A percentile compares a stretch with the other conserved stretches of the same genome.
phyloP scores from a whole-genome alignment of 2,888 invertebrate species.

The Stegophylla sp. region DNA sequence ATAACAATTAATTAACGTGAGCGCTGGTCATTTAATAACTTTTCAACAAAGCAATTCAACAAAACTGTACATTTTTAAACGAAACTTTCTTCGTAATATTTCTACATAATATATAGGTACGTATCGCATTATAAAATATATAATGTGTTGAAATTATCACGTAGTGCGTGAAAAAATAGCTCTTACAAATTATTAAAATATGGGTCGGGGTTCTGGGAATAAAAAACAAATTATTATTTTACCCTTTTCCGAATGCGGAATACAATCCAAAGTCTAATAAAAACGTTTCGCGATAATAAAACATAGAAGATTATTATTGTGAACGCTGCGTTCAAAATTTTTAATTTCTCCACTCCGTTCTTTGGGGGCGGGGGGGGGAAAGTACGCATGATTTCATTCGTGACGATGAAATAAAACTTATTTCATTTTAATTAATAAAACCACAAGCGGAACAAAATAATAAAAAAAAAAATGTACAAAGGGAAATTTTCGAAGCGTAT shows the following conservation, averaged over 20 bases:
- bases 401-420: neutral
- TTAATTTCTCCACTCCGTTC: neutral
- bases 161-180: neutral
- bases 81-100: too few relatives aligned
- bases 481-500: too few relatives aligned
- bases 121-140: too few relatives aligned
- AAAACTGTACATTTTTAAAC: too few relatives aligned
- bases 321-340: neutral
- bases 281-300: neutral
- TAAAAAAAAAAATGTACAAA: neutral
- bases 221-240: neutral
- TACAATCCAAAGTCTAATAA: neutral
- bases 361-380: too few relatives aligned
- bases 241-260: neutral
- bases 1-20: too few relatives aligned
- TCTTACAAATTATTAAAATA: neutral
- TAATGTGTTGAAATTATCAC: neutral
- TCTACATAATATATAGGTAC: too few relatives aligned
- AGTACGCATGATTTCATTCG: neutral
- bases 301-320: neutral
- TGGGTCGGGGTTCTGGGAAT: neutral
- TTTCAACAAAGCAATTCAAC: too few relatives aligned
- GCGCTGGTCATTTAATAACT: too few relatives aligned
- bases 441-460: neutral
- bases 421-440: neutral